phyloP scores from a whole-genome alignment of 2,797 vertebrate genomes.

The Antrozous pallidus region DNA sequence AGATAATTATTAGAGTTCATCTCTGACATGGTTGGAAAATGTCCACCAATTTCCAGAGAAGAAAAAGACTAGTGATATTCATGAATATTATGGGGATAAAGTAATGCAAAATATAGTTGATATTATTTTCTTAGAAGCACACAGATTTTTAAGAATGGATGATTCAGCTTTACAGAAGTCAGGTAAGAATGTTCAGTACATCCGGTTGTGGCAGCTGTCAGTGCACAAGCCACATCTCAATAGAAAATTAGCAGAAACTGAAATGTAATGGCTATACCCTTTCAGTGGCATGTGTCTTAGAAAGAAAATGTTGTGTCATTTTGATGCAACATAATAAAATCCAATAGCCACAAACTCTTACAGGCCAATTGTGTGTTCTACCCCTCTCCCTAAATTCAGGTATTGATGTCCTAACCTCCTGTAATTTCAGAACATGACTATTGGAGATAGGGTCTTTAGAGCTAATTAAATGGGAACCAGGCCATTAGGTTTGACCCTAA shows the following conservation, averaged over 20 bases:
- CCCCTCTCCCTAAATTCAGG: neutral
- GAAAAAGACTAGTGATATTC: constrained; percentile 47
- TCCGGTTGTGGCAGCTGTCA: neutral
- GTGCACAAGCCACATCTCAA: neutral
- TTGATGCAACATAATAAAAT: neutral
- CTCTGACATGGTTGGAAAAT: constrained; percentile 45
- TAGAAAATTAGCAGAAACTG: neutral
- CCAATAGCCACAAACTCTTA: neutral
- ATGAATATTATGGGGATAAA: constrained; percentile 55
- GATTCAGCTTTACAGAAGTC: neutral
- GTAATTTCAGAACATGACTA: neutral
- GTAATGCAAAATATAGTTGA: neutral
- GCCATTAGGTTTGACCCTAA: neutral
- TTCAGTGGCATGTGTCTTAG: neutral
- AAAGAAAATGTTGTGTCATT: neutral
- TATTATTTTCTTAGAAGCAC: constrained; percentile 52
- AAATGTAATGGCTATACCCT: neutral
- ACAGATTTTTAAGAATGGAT: neutral
- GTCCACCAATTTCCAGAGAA: constrained; percentile 33
- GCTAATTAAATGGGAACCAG: neutral
- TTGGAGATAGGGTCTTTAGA: neutral
- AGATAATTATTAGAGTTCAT: constrained; percentile 59
- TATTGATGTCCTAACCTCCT: neutral
- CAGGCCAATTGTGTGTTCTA: neutral
- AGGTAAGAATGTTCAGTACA: neutral